Conservation (phyloP, 2,797 vertebrate genomes). For the Galaxias olidus region DNA sequence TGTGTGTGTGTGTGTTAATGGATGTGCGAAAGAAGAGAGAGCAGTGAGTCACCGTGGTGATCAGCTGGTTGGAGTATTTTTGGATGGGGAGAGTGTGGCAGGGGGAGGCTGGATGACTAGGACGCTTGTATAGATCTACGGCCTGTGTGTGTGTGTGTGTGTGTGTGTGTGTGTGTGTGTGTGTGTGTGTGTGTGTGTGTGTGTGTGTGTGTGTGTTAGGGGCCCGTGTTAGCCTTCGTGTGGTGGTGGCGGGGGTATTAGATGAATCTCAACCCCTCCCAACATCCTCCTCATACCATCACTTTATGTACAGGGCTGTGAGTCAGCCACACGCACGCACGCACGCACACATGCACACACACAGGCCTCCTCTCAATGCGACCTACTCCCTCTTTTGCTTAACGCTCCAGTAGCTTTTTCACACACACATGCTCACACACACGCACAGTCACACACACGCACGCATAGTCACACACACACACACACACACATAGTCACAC, state of each 20-base stretch:
- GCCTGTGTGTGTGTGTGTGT: constrained; percentile 15
- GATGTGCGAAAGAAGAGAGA: constrained; percentile 23
- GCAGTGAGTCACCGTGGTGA: constrained; percentile 50
- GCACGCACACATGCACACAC: constrained; percentile 27
- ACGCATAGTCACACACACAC: not conserved
- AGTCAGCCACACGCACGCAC: constrained; percentile 41
- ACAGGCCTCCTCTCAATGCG: not conserved
- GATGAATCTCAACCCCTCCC: constrained; percentile 63
- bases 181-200: constrained; percentile 1
- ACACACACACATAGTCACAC: not conserved
- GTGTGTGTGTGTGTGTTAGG: not conserved
- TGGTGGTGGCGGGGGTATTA: constrained; percentile 38
- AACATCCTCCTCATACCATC: constrained; percentile 49
- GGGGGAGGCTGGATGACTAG: constrained; percentile 5
- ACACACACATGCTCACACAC: constrained; percentile 23
- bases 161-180: constrained; percentile 9
- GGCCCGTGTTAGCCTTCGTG: constrained; percentile 12
- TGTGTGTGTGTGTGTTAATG: constrained; percentile 1
- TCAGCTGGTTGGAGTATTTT: constrained; percentile 67
- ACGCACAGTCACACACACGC: constrained; percentile 2
- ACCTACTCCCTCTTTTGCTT: too few relatives aligned
- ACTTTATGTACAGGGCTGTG: constrained; percentile 40
- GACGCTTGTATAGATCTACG: constrained; percentile 31
- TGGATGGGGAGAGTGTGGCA: constrained; percentile 54
- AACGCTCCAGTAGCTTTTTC: not conserved